Base-by-base conservation (phyloP, 1,140 invertebrate genomes). In the Hylaeus volcanicus region DNA sequence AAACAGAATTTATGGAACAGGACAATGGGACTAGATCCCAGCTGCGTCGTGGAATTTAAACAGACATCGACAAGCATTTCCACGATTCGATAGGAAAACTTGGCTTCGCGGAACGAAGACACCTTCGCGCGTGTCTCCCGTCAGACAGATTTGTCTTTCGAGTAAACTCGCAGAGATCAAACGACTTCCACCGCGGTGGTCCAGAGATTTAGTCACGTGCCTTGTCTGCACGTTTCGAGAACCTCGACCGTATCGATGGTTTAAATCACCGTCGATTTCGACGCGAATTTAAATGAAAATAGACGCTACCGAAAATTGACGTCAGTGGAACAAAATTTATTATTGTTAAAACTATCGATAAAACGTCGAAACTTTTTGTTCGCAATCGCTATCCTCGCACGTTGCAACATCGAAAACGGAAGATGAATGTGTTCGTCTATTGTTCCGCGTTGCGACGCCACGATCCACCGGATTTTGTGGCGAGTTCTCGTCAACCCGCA, bases 91-190 rank as follows among this genome's bases (percentile, higher is more conserved):
- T 58, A n/a, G 41, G 1, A 39, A 43, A 68, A 53, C 26, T 53
- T 26, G 41, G 56, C 43, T 26, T 26, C 11, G 12, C 5, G 43
- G 55, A 8, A 43, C 26, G 6, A 53, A n/a, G 8, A 14, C 64
- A 37, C 15, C 60, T 74, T 2, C 45, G 58, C 74, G 86, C 69
- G 66, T 82, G 80, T 82, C 66, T 58, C 65, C 73, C 55, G 74
- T 82, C 79, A 81, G 45, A 55, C 77, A 63, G 85, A 85, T 86
- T 86, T 85, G 79, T 72, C 74, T 85, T 72, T 79, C 74, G 83
- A 43, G 74, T 85, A 86, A 86, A 86, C 85, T 79, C 45, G 1
- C 48, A 58, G 55, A 86, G 79, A 86, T 86, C 83, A 86, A 86
- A 86, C 79, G 74, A 64, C 79, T 85, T 68, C 15, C 74, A 85